Evolutionary conservation across 2,888 invertebrate genomes (phyloP).

Genomic region (Rhaphigaster nebulosa): DNA sequence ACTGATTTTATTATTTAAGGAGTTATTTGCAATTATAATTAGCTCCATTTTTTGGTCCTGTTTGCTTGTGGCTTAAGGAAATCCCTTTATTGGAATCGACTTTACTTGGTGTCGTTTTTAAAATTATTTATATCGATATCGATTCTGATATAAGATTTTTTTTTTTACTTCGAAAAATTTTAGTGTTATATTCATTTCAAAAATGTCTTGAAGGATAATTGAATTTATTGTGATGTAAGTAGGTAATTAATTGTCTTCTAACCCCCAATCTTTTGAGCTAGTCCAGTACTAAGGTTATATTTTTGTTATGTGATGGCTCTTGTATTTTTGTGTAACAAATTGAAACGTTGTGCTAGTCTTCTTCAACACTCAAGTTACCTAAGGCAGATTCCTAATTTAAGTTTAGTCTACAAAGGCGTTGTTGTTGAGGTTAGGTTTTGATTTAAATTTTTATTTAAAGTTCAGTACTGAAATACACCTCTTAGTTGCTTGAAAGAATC

Average conservation of each 20-base stretch:
- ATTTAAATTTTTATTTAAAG: neutral
- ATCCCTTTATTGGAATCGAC: neutral
- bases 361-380: neutral
- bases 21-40: neutral
- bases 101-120: neutral
- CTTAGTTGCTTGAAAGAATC: neutral
- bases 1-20: neutral
- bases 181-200: neutral
- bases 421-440: conserved; percentile 34
- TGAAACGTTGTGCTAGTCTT: conserved; percentile 19
- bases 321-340: conserved; percentile 1
- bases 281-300: neutral
- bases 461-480: neutral
- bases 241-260: neutral
- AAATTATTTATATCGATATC: neutral
- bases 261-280: neutral
- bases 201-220: neutral
- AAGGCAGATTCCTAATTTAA: neutral
- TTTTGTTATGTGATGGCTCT: conserved; percentile 31
- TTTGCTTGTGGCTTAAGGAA: neutral
- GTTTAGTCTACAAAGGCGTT: conserved; percentile 18
- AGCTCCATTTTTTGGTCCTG: neutral
- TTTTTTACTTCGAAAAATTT: neutral
- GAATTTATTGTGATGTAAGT: neutral
- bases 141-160: neutral